Evolutionary conservation across 1,140 invertebrate genomes (phyloP).

Genomic region (Neodiprion fabricii): DNA sequence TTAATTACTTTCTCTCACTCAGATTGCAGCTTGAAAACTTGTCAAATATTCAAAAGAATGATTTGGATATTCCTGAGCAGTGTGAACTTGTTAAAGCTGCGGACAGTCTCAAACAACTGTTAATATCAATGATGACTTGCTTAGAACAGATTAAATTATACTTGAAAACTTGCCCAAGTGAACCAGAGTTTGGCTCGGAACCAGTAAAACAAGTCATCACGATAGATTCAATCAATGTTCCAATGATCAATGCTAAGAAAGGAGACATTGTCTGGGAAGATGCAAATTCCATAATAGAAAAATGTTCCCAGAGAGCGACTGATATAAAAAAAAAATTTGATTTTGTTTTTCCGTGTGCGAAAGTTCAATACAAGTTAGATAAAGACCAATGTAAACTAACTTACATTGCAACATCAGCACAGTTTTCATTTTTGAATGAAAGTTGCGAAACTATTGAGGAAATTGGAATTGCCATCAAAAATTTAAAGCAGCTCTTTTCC

Average conservation of each 20-base stretch:
- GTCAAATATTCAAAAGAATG: slow-evolving; percentile 34
- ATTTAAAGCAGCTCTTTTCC: slow-evolving; percentile 52
- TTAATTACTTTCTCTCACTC: slow-evolving; percentile 51
- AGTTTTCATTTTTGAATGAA: slow-evolving; percentile 41
- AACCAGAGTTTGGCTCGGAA: slow-evolving; percentile 52
- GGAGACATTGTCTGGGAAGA: slow-evolving; percentile 61
- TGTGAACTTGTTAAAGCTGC: slow-evolving; percentile 34
- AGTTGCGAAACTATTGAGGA: slow-evolving; percentile 45
- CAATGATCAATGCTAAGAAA: slow-evolving; percentile 61
- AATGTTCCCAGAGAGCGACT: slow-evolving; percentile 39
- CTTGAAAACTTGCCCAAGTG: slow-evolving; percentile 66
- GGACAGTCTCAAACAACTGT: slow-evolving; percentile 57
- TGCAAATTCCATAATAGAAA: slow-evolving; percentile 53
- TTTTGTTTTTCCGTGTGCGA: slow-evolving; percentile 50
- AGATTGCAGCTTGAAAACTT: slow-evolving; percentile 45
- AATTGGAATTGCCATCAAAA: slow-evolving; percentile 44
- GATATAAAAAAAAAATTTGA: slow-evolving; percentile 56
- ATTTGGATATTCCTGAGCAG: slow-evolving; percentile 38
- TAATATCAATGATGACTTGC: slow-evolving; percentile 59
- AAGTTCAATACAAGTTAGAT: slow-evolving; percentile 40
- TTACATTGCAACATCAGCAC: slow-evolving; percentile 50
- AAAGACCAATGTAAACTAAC: slow-evolving; percentile 37
- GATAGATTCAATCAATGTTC: slow-evolving; percentile 46
- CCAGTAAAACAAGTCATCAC: slow-evolving; percentile 37
- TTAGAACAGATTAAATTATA: slow-evolving; percentile 68